phyloP scores from a whole-genome alignment of 2,797 vertebrate genomes.

The Chaenodraco wilsoni region DNA sequence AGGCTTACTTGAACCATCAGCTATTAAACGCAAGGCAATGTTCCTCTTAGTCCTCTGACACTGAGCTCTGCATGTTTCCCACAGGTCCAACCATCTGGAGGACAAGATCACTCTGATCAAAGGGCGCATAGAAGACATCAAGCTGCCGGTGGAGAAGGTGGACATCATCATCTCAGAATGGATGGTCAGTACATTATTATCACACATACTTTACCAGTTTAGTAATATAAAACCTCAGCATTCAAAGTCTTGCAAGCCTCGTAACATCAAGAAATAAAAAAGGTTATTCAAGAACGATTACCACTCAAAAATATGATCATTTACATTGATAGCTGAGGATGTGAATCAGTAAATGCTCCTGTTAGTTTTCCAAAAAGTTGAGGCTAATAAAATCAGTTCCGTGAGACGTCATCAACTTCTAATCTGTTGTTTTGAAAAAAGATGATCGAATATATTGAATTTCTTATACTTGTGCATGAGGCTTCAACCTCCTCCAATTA shows the following conservation, averaged over 20 bases:
- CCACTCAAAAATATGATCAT: not conserved
- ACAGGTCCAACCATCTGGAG: slow-evolving; percentile 92
- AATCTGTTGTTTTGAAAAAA: not conserved
- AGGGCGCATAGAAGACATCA: slow-evolving; percentile 95
- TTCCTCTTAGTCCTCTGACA: not conserved
- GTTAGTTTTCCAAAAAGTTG: not conserved
- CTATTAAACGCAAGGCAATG: not conserved
- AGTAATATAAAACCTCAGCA: not conserved
- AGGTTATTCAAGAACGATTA: not conserved
- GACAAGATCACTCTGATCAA: slow-evolving; percentile 89
- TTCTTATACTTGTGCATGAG: not conserved
- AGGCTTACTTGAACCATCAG: too few species aligned
- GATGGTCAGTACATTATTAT: slow-evolving; percentile 89
- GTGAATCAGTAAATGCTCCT: not conserved
- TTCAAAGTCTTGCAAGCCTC: not conserved
- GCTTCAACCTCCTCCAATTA: not conserved
- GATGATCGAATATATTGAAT: not conserved
- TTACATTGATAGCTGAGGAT: not conserved
- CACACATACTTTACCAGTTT: not conserved
- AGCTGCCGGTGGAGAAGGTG: slow-evolving; percentile 92
- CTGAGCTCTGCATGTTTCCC: slow-evolving; percentile 6
- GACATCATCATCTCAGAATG: slow-evolving; percentile 97
- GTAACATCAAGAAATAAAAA: not conserved
- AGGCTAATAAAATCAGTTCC: not conserved
- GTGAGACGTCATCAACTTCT: not conserved